Evolutionary conservation across 2,888 invertebrate genomes (phyloP).

Genomic region (Lasioglossum marginatum): DNA sequence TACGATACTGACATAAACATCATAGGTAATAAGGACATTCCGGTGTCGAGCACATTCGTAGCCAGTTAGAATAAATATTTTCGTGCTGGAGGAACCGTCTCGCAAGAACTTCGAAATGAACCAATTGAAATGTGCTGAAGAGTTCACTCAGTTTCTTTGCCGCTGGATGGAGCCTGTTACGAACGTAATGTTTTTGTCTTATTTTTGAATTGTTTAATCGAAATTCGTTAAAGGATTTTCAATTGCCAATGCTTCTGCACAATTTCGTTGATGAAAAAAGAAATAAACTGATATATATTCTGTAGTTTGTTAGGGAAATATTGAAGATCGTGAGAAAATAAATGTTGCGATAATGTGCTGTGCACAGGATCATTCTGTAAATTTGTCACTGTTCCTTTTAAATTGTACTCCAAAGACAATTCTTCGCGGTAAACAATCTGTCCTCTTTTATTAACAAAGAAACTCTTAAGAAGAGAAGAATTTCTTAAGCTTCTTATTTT

Average conservation of each 20-base stretch:
- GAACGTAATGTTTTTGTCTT: constrained; percentile 42
- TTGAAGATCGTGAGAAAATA: background rate
- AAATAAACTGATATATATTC: background rate
- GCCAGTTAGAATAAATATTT: background rate
- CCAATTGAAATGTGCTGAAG: constrained; percentile 59
- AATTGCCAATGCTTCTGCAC: too few species aligned
- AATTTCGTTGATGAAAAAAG: background rate
- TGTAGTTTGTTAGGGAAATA: background rate
- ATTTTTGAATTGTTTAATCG: background rate
- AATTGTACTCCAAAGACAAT: background rate
- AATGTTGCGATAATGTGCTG: background rate
- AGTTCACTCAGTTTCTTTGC: constrained; percentile 61
- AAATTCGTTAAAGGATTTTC: background rate
- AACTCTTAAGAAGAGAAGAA: too few species aligned
- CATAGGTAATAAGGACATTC: constrained; percentile 19
- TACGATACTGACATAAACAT: constrained; percentile 40
- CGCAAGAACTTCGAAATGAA: constrained; percentile 38
- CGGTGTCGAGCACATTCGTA: constrained; percentile 14
- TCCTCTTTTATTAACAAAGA: background rate
- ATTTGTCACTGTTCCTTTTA: too few species aligned
- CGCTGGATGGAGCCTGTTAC: constrained; percentile 43
- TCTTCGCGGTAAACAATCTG: background rate
- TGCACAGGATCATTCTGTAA: background rate
- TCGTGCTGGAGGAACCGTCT: background rate
- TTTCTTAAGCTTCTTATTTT: too few species aligned